Conservation (phyloP, 2,888 invertebrate genomes). For the Arge pagana region DNA sequence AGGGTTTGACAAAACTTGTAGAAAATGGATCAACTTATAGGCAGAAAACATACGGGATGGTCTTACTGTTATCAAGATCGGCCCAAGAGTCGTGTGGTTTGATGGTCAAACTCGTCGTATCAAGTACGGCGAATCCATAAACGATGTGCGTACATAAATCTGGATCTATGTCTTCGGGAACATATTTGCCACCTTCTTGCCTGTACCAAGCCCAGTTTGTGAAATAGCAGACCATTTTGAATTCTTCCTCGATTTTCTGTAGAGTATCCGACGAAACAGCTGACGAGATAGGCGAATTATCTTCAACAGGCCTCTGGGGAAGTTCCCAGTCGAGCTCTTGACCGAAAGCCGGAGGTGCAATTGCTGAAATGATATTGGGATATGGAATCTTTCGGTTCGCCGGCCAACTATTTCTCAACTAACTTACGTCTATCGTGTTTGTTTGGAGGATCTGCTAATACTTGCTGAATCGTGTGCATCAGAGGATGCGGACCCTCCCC, state of each 20-base stretch:
- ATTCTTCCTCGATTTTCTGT: conserved; percentile 54
- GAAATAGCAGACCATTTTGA: conserved; percentile 87
- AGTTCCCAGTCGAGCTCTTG: conserved; percentile 44
- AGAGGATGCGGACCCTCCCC: conserved; percentile 81
- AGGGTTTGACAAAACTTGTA: neutral
- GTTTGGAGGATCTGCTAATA: conserved; percentile 62
- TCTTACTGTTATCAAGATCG: conserved; percentile 83
- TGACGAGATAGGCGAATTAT: conserved; percentile 17
- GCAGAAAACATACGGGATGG: neutral
- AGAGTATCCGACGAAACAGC: conserved; percentile 24
- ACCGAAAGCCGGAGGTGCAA: conserved; percentile 37
- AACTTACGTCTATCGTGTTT: conserved; percentile 46
- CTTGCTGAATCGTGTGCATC: conserved; percentile 75
- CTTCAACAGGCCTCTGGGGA: conserved; percentile 21
- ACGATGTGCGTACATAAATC: conserved; percentile 89
- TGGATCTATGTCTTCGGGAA: conserved; percentile 82
- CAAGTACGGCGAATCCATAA: conserved; percentile 89
- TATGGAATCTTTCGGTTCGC: neutral
- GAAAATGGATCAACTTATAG: neutral
- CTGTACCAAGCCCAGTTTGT: conserved; percentile 96
- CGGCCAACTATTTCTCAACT: neutral
- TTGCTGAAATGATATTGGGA: conserved; percentile 32
- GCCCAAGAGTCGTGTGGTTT: conserved; percentile 89
- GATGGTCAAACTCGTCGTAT: conserved; percentile 73
- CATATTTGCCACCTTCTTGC: conserved; percentile 78